Base-by-base conservation (phyloP, 2,888 invertebrate species). In the Clostera curtula region DNA sequence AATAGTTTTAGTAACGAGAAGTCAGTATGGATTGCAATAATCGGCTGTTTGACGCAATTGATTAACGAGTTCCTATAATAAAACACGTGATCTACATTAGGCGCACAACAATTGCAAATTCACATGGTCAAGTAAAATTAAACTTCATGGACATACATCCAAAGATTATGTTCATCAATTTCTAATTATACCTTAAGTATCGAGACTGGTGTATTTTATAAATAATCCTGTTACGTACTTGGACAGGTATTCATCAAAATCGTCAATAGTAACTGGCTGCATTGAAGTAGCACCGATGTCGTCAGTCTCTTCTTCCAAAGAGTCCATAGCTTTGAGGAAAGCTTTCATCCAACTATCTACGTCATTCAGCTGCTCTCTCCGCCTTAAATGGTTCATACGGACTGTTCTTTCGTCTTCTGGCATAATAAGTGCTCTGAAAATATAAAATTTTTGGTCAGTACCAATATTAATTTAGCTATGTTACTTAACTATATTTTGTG, bases 311-410 rank as follows among this genome's bases (percentile, higher is more conserved):
- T 92, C 92, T 43, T 91, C 91, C 21, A 95, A 66, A 0, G 93
- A 92, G 29, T 94, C 94, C 92, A 95, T 93, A 0, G 93, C 93
- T 49, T 93, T 92, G 19, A 95, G 85, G 79, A 95, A 95, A 2
- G 91, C 90, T 52, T 91, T 90, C 88, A 95, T 94, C 95, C 95
- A 95, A 62, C 91, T 90, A 66, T 92, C 91, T 0, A 95, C 95
- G 68, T 95, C 95, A 56, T 93, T 90, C 18, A 90, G 83, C 56
- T 91, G 89, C 58, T 95, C 95, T 4, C 95, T 86, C 20, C 92
- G 86, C 31, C 95, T 83, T 18, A 95, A 74, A 54, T 93, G 91
- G 50, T 93, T 93, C 95, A 95, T 95, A 20, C 95, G 88, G 3
- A 95, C 86, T 9, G 89, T 90, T 8, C 95, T 82, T 63, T 95